phyloP scores from a whole-genome alignment of 30 jellyfish, hydroid and myxozoan genomes.

The Nemopilema nomurai region DNA sequence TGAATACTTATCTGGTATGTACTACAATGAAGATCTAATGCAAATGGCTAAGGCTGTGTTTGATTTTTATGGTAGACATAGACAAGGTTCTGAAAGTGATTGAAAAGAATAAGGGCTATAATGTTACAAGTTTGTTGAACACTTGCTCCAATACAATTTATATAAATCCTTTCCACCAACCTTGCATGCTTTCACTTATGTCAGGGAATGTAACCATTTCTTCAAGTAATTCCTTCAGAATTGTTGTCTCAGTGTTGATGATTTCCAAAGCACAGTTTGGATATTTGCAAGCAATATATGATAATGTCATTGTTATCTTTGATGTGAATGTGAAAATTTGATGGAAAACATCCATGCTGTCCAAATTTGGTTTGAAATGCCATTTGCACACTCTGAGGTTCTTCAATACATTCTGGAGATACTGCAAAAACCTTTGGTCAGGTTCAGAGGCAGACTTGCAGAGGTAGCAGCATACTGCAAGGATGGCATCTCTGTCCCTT shows the following conservation, averaged over 20 bases:
- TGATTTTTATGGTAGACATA: no score
- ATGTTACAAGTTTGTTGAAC: no score
- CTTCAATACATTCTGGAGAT: slow-evolving; percentile 49
- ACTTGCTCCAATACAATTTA: no score
- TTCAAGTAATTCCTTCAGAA: slow-evolving; percentile 40
- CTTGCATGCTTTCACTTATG: slow-evolving; percentile 37
- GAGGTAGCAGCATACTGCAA: slow-evolving; percentile 67
- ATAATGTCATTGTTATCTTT: slow-evolving; percentile 36
- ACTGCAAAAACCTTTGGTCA: slow-evolving; percentile 53
- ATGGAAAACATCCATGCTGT: slow-evolving; percentile 2
- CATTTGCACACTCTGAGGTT: slow-evolving; percentile 55
- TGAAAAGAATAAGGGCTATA: no score
- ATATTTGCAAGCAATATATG: slow-evolving; percentile 23
- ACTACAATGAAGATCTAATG: no score
- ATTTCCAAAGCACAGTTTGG: slow-evolving; percentile 7
- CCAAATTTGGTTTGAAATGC: slow-evolving; percentile 51
- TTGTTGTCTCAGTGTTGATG: background rate
- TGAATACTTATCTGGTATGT: no score
- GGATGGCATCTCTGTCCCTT: slow-evolving; percentile 65
- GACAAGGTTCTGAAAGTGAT: no score
- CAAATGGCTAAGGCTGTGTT: no score
- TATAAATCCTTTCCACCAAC: no score
- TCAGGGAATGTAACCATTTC: slow-evolving; percentile 42
- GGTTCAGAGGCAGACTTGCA: slow-evolving; percentile 52
- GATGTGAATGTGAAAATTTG: slow-evolving; percentile 33